A percentile compares a stretch with the other conserved stretches of the same genome.
Conservation (phyloP, 2,113 vertebrate species). For the Ondatra zibethicus region DNA sequence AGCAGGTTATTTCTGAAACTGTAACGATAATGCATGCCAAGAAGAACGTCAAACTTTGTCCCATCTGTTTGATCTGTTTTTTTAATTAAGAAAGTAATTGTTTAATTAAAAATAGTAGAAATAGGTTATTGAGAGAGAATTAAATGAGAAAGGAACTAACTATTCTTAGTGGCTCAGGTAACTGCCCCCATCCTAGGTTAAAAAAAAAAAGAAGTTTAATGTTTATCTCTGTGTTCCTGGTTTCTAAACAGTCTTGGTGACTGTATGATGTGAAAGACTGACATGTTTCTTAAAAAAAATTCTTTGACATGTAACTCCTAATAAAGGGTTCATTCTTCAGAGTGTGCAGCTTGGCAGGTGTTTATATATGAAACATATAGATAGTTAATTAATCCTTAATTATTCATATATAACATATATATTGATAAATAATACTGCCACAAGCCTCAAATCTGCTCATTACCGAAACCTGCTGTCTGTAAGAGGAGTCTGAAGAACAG, state of each 20-base stretch:
- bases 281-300: not conserved
- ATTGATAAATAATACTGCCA: not conserved
- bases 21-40: not conserved
- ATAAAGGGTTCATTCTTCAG: conserved; percentile 25
- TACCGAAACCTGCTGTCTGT: not conserved
- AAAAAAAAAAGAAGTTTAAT: conserved; percentile 26
- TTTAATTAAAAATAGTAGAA: conserved; percentile 36
- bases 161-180: not conserved
- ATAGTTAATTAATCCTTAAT: not conserved
- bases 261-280: not conserved
- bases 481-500: not conserved
- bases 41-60: not conserved
- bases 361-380: not conserved
- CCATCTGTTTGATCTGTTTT: not conserved
- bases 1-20: conserved; percentile 42
- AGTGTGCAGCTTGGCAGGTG: not conserved
- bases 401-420: too few relatives aligned
- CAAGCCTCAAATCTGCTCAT: not conserved
- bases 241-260: not conserved
- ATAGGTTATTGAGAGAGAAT: conserved; percentile 31
- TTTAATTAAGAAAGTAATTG: conserved; percentile 52
- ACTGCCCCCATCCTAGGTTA: not conserved
- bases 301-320: not conserved
- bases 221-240: not conserved
- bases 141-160: conserved; percentile 30